phyloP scores from a whole-genome alignment of 2,888 invertebrate genomes.

The Furcula furcula region DNA sequence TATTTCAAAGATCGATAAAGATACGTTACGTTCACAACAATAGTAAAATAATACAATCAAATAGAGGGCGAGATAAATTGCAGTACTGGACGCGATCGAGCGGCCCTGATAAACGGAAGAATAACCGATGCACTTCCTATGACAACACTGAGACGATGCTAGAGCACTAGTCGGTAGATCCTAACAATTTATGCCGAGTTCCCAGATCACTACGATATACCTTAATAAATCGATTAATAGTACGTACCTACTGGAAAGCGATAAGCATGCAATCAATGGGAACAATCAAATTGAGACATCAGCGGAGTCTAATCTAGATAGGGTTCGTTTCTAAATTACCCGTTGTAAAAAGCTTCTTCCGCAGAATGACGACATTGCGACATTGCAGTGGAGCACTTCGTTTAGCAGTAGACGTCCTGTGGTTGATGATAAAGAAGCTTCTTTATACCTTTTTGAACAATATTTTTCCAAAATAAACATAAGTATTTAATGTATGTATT shows the following conservation, averaged over 20 bases:
- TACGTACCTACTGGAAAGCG: conserved; percentile 64
- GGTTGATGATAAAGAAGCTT: no score
- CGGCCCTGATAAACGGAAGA: conserved; percentile 68
- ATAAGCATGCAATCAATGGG: conserved; percentile 53
- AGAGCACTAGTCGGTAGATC: conserved; percentile 31
- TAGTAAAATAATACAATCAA: conserved; percentile 60
- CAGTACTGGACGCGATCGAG: conserved; percentile 56
- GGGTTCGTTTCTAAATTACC: no score
- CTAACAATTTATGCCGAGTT: conserved; percentile 58
- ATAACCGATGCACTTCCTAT: conserved; percentile 78
- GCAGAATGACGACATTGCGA: no score
- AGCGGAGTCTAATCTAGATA: conserved; percentile 58
- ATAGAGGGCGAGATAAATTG: conserved; percentile 66
- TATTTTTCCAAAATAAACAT: no score
- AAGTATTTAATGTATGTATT: no score
- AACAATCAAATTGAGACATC: conserved; percentile 71
- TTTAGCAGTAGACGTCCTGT: no score
- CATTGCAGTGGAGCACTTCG: no score
- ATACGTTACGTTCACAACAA: conserved; percentile 52
- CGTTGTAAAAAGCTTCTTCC: no score
- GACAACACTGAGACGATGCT: conserved; percentile 55
- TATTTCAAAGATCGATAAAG: conserved; percentile 31
- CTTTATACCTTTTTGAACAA: no score
- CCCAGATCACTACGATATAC: conserved; percentile 65
- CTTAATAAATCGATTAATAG: conserved; percentile 70